Conservation (phyloP, 2,797 vertebrate species). For the Hybognathus amarus region DNA sequence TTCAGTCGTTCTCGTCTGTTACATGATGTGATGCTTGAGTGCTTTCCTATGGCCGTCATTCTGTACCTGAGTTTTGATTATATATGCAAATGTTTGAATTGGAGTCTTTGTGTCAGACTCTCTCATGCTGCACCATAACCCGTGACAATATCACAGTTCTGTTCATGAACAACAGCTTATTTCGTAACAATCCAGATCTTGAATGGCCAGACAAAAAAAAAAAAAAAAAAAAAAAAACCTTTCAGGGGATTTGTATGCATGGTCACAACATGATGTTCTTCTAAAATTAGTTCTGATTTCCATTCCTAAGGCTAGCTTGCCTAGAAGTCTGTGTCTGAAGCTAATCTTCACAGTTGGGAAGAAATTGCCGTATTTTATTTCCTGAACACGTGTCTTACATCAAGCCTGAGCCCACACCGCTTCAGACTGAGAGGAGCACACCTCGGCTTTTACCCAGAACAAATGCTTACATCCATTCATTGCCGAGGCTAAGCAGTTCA, state of each 20-base stretch:
- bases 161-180: not conserved
- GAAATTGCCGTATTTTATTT: conserved; percentile 32
- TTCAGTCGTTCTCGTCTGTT: no score
- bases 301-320: conserved; percentile 20
- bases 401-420: conserved; percentile 21
- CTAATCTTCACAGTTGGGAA: conserved; percentile 45
- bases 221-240: not conserved
- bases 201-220: not conserved
- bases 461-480: not conserved
- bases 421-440: not conserved
- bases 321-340: conserved; percentile 18
- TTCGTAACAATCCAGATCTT: not conserved
- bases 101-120: no score
- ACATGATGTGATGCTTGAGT: no score
- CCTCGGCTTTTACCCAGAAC: not conserved
- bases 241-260: not conserved
- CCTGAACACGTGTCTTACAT: not conserved
- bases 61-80: no score
- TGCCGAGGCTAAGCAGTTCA: not conserved
- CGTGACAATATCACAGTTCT: not conserved
- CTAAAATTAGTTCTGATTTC: conserved; percentile 16
- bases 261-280: not conserved
- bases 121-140: no score
- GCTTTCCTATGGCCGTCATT: no score
- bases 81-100: no score